These are phyloP conservation scores for Drosophila tropicalis DNA, from an alignment of 1,140 invertebrate species.

Conservation along the genomic window DNA sequence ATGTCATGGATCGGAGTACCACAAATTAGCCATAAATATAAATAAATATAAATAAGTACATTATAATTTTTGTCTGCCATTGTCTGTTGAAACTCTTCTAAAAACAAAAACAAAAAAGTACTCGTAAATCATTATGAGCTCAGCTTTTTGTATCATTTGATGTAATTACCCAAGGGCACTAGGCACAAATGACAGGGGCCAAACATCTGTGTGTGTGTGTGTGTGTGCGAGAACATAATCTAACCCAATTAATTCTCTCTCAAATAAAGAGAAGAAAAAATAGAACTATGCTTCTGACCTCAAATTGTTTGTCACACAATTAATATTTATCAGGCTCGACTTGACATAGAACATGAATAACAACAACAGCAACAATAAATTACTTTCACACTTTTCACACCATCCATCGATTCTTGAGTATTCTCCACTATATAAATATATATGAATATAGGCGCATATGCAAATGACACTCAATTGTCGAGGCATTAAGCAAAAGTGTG, in stretches of 20 bases:
- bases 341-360: conserved; percentile 40
- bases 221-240: conserved; percentile 35
- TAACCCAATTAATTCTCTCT: conserved; percentile 65
- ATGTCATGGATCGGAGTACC: conserved; percentile 57
- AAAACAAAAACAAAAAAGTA: not conserved
- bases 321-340: conserved; percentile 70
- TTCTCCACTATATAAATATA: not conserved
- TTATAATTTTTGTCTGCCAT: conserved; percentile 43
- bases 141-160: conserved; percentile 30
- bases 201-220: conserved; percentile 33
- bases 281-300: conserved; percentile 57
- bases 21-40: conserved; percentile 61
- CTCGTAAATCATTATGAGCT: conserved; percentile 64
- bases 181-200: conserved; percentile 26
- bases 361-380: conserved; percentile 18
- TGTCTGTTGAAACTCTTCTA: conserved; percentile 3
- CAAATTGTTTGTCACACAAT: conserved; percentile 66
- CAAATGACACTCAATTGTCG: conserved; percentile 72
- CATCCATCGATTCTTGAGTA: not conserved
- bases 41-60: conserved; percentile 6
- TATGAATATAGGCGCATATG: conserved; percentile 31
- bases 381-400: conserved; percentile 45
- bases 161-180: conserved; percentile 59
- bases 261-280: conserved; percentile 22
- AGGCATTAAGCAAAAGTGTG: conserved; percentile 60